Conservation (phyloP, 2,888 invertebrate species). For the Onchidella celtica region DNA sequence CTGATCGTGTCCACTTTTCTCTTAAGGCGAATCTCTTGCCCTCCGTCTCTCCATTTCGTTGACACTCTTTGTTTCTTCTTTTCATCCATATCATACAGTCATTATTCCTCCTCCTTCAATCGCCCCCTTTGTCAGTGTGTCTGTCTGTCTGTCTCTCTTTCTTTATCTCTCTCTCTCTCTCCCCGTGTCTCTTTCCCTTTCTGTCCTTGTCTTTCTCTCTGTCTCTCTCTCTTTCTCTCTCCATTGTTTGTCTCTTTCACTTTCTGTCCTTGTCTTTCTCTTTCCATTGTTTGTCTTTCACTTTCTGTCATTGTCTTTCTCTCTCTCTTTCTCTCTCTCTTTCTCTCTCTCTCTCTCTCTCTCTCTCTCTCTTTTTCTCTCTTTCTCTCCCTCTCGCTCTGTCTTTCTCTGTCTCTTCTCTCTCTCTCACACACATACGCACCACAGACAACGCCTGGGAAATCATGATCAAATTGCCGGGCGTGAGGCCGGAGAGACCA, state of each 20-base stretch:
- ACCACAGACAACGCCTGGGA: background rate
- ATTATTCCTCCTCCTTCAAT: background rate
- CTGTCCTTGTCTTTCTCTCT: conserved; percentile 31
- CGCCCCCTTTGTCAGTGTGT: background rate
- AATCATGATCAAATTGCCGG: background rate
- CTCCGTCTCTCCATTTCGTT: no score
- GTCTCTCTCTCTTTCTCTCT: conserved; percentile 11
- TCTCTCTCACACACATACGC: background rate
- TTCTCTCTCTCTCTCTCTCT: conserved; percentile 14
- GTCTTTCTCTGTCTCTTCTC: background rate
- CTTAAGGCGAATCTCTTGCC: no score
- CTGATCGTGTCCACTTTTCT: no score
- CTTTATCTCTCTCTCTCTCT: conserved; percentile 24
- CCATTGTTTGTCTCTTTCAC: background rate
- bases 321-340: conserved; percentile 29
- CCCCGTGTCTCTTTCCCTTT: conserved; percentile 24
- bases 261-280: background rate
- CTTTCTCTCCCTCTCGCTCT: conserved; percentile 16
- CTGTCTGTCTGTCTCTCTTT: background rate
- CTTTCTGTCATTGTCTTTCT: background rate
- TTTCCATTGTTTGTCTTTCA: background rate
- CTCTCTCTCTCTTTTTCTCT: conserved; percentile 9
- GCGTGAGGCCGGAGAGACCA: background rate
- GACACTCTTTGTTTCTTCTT: no score
- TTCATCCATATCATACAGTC: no score